phyloP scores from a whole-genome alignment of 2,888 invertebrate species.

The Pachliopta kotzebuea region DNA sequence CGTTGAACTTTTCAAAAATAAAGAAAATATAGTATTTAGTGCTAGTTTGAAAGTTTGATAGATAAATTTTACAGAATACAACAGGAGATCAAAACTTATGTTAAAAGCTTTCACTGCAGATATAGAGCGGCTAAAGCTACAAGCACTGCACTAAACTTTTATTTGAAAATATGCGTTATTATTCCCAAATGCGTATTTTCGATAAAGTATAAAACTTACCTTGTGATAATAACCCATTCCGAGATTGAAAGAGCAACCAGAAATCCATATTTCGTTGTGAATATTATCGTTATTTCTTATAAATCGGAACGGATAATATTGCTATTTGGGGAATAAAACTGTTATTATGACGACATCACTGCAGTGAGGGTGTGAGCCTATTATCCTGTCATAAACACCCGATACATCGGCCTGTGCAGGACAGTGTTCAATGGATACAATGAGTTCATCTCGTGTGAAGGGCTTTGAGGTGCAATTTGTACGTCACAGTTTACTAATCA shows the following conservation, averaged over 20 bases:
- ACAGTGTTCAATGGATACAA: conserved; percentile 40
- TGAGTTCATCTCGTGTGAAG: conserved; percentile 32
- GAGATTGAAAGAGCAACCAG: conserved; percentile 8
- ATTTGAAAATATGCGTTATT: not conserved
- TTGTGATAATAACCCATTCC: not conserved
- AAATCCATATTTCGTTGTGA: conserved; percentile 19
- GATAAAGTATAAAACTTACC: not conserved
- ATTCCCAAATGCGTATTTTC: not conserved
- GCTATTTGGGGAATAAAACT: conserved; percentile 53
- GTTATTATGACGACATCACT: conserved; percentile 58
- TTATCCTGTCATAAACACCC: conserved; percentile 74
- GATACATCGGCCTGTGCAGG: conserved; percentile 49
- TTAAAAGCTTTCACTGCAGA: too few species aligned
- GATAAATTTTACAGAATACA: too few species aligned
- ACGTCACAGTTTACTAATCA: conserved; percentile 45
- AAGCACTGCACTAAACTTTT: not conserved
- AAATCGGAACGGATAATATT: conserved; percentile 37
- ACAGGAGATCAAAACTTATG: too few species aligned
- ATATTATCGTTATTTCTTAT: conserved; percentile 20
- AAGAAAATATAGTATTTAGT: too few species aligned
- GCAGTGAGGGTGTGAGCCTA: conserved; percentile 66
- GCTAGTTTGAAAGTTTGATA: too few species aligned
- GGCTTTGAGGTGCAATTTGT: conserved; percentile 42
- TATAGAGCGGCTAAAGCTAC: not conserved
- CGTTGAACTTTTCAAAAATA: too few species aligned